Evolutionary conservation across 2,888 invertebrate species (phyloP).

Genomic region (Nomada fucata): DNA sequence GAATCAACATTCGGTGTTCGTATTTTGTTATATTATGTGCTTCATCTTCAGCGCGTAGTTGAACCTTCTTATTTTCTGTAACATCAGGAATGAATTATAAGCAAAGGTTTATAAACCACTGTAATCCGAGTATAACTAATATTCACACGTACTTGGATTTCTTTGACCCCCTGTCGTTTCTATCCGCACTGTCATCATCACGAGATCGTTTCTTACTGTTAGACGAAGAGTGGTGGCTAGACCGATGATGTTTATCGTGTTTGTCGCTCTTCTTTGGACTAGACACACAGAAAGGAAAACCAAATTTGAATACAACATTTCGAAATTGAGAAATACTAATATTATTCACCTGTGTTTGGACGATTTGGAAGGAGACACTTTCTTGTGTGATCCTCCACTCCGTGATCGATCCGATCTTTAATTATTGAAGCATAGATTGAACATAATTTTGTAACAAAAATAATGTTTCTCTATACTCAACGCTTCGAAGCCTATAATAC

Average conservation of each 20-base stretch:
- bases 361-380: constrained; percentile 85
- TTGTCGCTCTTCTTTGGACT: constrained; percentile 84
- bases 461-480: constrained; percentile 23
- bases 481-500: constrained; percentile 2
- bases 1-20: constrained; percentile 64
- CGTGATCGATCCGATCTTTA: constrained; percentile 83
- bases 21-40: constrained; percentile 55
- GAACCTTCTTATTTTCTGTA: constrained; percentile 68
- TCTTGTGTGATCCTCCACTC: constrained; percentile 83
- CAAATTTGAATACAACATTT: constrained; percentile 27
- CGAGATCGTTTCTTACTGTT: constrained; percentile 90
- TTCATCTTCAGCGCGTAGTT: constrained; percentile 43
- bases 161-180: constrained; percentile 88
- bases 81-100: not conserved
- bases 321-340: constrained; percentile 20
- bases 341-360: constrained; percentile 87
- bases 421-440: constrained; percentile 66
- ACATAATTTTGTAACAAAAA: constrained; percentile 36
- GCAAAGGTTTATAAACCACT: not conserved
- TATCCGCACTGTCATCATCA: constrained; percentile 90
- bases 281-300: constrained; percentile 52
- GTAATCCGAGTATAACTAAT: not conserved
- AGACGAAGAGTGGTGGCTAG: constrained; percentile 84
- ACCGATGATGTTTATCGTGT: constrained; percentile 82
- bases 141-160: constrained; percentile 86